Evolutionary conservation across 2,797 vertebrate species (phyloP).

Genomic region (Danio tinwini): DNA sequence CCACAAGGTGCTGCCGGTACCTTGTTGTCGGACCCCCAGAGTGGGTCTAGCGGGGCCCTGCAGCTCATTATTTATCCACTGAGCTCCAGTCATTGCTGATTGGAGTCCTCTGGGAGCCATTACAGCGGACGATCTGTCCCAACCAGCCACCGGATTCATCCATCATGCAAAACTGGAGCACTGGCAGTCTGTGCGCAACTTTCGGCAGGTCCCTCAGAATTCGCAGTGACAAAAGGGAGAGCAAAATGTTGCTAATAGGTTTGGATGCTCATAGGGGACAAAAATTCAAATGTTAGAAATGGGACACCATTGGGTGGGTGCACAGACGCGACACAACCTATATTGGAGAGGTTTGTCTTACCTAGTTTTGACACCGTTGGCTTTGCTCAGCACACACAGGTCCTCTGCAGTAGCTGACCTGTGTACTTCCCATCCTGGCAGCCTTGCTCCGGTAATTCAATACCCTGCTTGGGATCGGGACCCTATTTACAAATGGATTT

Average conservation of each 20-base stretch:
- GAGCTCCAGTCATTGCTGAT: constrained; percentile 70
- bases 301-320: constrained; percentile 63
- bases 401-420: constrained; percentile 68
- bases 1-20: constrained; percentile 57
- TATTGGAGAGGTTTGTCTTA: constrained; percentile 64
- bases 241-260: constrained; percentile 73
- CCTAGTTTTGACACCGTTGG: constrained; percentile 65
- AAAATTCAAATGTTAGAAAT: constrained; percentile 66
- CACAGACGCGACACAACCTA: constrained; percentile 65
- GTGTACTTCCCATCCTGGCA: constrained; percentile 62
- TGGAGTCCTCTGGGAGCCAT: constrained; percentile 78
- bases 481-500: constrained; percentile 71
- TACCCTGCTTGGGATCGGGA: constrained; percentile 59
- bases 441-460: constrained; percentile 67
- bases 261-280: constrained; percentile 61
- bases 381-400: constrained; percentile 56
- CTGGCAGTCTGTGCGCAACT: constrained; percentile 54
- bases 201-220: constrained; percentile 57
- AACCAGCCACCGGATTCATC: constrained; percentile 71
- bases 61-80: constrained; percentile 73
- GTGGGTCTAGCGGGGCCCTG: constrained; percentile 51
- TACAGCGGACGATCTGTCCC: constrained; percentile 75
- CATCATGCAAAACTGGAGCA: constrained; percentile 79
- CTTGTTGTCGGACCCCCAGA: constrained; percentile 52
- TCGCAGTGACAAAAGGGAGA: constrained; percentile 67